Evolutionary conservation across 2,888 invertebrate genomes (phyloP).

Genomic region (Chironomus riparius): DNA sequence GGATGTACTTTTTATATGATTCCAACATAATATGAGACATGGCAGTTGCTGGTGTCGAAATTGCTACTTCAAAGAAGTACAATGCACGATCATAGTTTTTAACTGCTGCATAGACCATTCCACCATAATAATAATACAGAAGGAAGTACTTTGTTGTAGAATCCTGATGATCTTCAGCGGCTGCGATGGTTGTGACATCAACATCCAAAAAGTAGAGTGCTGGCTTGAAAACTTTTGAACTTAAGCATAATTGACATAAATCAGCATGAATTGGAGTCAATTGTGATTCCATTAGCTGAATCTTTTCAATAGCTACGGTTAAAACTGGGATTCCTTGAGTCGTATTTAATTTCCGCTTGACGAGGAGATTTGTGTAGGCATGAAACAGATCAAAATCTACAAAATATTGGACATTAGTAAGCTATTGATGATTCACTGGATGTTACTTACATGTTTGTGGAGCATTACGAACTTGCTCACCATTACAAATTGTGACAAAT

Average conservation of each 20-base stretch:
- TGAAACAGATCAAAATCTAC: slow-evolving; percentile 87
- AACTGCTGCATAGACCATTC: slow-evolving; percentile 91
- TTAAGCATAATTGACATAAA: slow-evolving; percentile 81
- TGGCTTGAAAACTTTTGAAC: slow-evolving; percentile 86
- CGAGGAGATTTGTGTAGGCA: slow-evolving; percentile 64
- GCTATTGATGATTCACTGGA: background rate
- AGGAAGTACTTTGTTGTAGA: slow-evolving; percentile 65
- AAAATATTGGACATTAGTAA: slow-evolving; percentile 30
- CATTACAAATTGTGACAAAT: slow-evolving; percentile 78
- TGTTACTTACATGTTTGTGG: slow-evolving; percentile 68
- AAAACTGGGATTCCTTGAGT: slow-evolving; percentile 76
- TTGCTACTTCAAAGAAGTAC: slow-evolving; percentile 92
- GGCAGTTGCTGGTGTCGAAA: slow-evolving; percentile 88
- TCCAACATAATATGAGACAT: slow-evolving; percentile 97
- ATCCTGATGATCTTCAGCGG: slow-evolving; percentile 59
- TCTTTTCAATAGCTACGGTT: slow-evolving; percentile 75
- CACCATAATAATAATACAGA: slow-evolving; percentile 93
- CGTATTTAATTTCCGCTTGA: slow-evolving; percentile 63
- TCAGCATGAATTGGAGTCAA: slow-evolving; percentile 91
- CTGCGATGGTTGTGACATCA: slow-evolving; percentile 84
- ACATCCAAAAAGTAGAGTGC: slow-evolving; percentile 79
- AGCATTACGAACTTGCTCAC: slow-evolving; percentile 80
- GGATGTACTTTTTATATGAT: slow-evolving; percentile 91
- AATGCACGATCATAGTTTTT: slow-evolving; percentile 88
- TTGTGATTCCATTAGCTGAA: slow-evolving; percentile 79